A percentile compares a stretch with the other conserved stretches of the same genome.
phyloP scores from a whole-genome alignment of 64 coral and sea anemone genomes.

The Pachyseris speciosa region DNA sequence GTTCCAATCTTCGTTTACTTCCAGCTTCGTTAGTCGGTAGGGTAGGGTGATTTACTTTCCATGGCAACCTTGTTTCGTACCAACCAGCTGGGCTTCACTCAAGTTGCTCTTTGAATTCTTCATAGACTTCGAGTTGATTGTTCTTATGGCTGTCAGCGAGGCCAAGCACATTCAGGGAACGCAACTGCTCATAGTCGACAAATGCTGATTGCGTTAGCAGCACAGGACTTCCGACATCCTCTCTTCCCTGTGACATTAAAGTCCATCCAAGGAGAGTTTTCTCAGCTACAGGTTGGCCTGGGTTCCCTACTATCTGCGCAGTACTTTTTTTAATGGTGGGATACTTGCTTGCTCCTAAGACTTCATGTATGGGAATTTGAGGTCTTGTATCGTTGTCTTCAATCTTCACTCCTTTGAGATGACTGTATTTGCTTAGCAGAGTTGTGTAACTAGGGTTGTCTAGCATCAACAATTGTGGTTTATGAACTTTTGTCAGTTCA shows the following conservation, averaged over 20 bases:
- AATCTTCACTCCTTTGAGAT: conserved; percentile 37
- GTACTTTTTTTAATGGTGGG: conserved; percentile 21
- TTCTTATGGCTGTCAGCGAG: conserved; percentile 14
- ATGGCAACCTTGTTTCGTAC: no score
- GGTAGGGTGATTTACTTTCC: no score
- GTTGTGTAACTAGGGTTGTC: conserved; percentile 30
- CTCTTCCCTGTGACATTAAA: conserved; percentile 19
- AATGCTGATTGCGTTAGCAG: no score
- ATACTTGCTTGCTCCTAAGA: conserved; percentile 40
- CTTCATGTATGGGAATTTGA: conserved; percentile 29
- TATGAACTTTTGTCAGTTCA: no score
- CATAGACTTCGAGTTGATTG: no score
- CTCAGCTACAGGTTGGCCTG: no score
- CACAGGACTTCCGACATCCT: background rate
- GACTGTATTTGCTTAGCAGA: no score
- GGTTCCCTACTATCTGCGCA: background rate
- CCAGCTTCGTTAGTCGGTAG: no score
- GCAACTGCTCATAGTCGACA: conserved; percentile 13
- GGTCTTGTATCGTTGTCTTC: conserved; percentile 8
- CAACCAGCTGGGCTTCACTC: no score
- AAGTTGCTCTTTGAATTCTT: no score
- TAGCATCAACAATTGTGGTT: conserved; percentile 34
- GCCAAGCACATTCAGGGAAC: conserved; percentile 46
- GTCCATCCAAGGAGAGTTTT: conserved; percentile 53
- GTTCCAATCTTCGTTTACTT: no score